These are phyloP conservation scores for Microchirus variegatus DNA, from an alignment of 2,797 vertebrate species.

Conservation along the genomic window DNA sequence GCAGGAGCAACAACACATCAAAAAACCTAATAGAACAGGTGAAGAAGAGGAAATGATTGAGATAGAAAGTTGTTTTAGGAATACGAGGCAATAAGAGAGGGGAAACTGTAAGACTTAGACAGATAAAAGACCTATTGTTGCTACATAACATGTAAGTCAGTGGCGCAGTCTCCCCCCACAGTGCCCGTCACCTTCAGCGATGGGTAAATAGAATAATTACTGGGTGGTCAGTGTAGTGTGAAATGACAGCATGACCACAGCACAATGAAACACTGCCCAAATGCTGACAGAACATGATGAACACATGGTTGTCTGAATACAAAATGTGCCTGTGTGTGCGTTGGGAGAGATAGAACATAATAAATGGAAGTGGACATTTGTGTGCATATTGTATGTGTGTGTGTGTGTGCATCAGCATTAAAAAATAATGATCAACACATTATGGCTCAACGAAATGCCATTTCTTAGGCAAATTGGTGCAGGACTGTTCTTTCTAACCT, in stretches of 20 bases:
- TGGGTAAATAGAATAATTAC: conserved; percentile 78
- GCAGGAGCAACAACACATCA: background rate
- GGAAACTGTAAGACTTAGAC: too few relatives aligned
- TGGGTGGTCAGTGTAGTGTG: conserved; percentile 75
- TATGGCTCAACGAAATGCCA: conserved; percentile 37
- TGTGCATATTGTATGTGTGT: background rate
- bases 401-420: conserved; percentile 2
- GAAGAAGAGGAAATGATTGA: conserved; percentile 28
- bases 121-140: too few relatives aligned
- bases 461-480: conserved; percentile 34
- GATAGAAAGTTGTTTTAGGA: background rate
- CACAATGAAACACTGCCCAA: conserved; percentile 72
- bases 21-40: background rate
- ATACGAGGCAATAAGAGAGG: conserved; percentile 7
- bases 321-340: conserved; percentile 53
- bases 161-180: conserved; percentile 7
- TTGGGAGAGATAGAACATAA: conserved; percentile 43
- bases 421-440: conserved; percentile 51
- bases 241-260: conserved; percentile 76
- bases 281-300: conserved; percentile 71
- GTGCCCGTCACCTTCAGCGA: conserved; percentile 18
- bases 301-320: conserved; percentile 65
- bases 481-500: conserved; percentile 57
- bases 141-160: conserved; percentile 11
- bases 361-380: conserved; percentile 12